These are phyloP conservation scores for Meteorus cinctellus DNA, from an alignment of 2,888 invertebrate genomes.

Conservation along the genomic window DNA sequence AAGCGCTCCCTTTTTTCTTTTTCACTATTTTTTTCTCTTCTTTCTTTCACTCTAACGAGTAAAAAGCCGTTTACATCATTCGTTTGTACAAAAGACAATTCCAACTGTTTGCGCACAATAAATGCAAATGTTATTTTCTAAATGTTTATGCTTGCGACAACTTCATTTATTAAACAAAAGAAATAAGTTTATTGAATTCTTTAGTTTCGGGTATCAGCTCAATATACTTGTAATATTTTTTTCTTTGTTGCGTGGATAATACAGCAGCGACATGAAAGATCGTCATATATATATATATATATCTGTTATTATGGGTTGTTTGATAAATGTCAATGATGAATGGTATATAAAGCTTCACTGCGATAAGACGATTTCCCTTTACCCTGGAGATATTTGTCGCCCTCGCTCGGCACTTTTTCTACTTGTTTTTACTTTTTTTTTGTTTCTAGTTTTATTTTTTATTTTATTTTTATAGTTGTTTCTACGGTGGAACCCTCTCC, in stretches of 20 bases:
- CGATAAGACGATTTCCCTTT: slow-evolving; percentile 39
- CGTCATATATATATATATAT: slow-evolving; percentile 10
- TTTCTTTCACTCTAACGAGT: slow-evolving; percentile 18
- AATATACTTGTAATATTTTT: neutral
- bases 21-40: neutral
- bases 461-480: neutral
- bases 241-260: neutral
- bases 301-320: slow-evolving; percentile 8
- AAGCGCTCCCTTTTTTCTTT: slow-evolving; percentile 8
- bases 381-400: slow-evolving; percentile 24
- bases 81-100: neutral
- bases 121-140: slow-evolving; percentile 2
- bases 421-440: neutral
- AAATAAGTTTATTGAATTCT: neutral
- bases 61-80: slow-evolving; percentile 27
- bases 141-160: neutral
- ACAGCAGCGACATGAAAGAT: neutral
- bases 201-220: neutral
- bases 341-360: slow-evolving; percentile 13
- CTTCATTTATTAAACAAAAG: neutral
- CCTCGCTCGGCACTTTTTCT: neutral
- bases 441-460: neutral
- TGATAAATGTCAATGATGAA: slow-evolving; percentile 18
- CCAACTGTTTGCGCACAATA: slow-evolving; percentile 2
- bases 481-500: neutral